Conservation (phyloP, 2,797 vertebrate genomes). For the Hybognathus amarus region DNA sequence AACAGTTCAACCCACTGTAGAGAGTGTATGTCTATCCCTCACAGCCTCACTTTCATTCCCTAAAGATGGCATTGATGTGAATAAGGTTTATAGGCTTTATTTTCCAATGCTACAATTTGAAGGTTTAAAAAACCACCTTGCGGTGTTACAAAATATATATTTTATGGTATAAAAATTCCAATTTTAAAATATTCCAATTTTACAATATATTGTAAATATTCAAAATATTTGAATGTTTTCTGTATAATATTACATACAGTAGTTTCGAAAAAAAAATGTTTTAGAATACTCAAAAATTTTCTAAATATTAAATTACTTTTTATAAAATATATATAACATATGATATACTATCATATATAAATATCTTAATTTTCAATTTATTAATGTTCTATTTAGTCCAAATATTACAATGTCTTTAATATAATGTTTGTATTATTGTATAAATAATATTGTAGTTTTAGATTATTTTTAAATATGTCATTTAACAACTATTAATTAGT, state of each 20-base stretch:
- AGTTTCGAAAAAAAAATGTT: too few relatives aligned
- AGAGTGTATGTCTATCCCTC: too few relatives aligned
- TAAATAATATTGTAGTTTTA: background rate
- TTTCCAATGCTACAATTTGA: too few relatives aligned
- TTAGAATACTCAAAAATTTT: background rate
- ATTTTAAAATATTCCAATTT: too few relatives aligned
- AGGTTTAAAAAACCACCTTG: too few relatives aligned
- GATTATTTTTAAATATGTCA: background rate
- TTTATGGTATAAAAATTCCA: background rate
- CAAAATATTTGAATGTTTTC: background rate
- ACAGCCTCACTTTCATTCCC: too few relatives aligned
- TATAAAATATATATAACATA: background rate
- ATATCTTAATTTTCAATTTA: background rate
- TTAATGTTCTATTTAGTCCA: background rate
- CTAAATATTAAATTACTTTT: background rate
- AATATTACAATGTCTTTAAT: background rate
- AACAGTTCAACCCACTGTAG: too few relatives aligned
- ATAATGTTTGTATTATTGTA: background rate
- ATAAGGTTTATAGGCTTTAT: too few relatives aligned
- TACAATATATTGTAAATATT: background rate
- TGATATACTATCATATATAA: background rate
- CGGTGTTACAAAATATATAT: background rate
- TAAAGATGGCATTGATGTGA: too few relatives aligned
- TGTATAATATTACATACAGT: background rate
- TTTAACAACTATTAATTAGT: background rate